Conservation (phyloP, 2,888 invertebrate species). For the Leptinotarsa rubiginosa region DNA sequence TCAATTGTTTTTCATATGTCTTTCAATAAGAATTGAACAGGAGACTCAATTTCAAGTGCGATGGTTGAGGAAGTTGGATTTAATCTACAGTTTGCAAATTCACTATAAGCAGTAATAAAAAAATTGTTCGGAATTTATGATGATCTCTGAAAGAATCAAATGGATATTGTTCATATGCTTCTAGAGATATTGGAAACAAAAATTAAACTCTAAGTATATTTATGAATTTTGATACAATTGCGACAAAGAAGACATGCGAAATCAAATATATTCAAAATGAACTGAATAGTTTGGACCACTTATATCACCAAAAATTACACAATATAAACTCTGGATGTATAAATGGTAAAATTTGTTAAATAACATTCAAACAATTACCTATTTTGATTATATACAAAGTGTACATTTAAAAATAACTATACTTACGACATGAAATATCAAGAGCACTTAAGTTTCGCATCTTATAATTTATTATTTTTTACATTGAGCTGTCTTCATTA, state of each 20-base stretch:
- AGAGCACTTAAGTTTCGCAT: constrained; percentile 68
- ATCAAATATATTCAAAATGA: constrained; percentile 9
- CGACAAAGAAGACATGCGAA: background rate
- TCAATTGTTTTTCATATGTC: constrained; percentile 8
- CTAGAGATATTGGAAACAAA: background rate
- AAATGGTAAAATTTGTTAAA: constrained; percentile 40
- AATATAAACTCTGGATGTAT: constrained; percentile 45
- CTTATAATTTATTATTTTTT: constrained; percentile 61
- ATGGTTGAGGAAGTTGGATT: background rate
- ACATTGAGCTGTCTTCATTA: constrained; percentile 65
- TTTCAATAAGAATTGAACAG: background rate
- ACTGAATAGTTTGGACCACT: constrained; percentile 37
- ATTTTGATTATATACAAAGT: constrained; percentile 65
- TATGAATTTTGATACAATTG: background rate
- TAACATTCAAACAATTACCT: constrained; percentile 22
- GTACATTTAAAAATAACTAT: constrained; percentile 67
- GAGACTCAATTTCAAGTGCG: constrained; percentile 2
- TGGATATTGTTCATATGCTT: background rate
- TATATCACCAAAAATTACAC: constrained; percentile 43
- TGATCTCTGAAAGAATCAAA: background rate
- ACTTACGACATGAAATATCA: constrained; percentile 66
- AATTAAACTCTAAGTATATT: background rate
- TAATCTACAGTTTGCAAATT: background rate
- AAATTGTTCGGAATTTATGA: background rate
- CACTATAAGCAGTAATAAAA: background rate